phyloP scores from a whole-genome alignment of 2,888 invertebrate genomes.

The Aphidius colemani region DNA sequence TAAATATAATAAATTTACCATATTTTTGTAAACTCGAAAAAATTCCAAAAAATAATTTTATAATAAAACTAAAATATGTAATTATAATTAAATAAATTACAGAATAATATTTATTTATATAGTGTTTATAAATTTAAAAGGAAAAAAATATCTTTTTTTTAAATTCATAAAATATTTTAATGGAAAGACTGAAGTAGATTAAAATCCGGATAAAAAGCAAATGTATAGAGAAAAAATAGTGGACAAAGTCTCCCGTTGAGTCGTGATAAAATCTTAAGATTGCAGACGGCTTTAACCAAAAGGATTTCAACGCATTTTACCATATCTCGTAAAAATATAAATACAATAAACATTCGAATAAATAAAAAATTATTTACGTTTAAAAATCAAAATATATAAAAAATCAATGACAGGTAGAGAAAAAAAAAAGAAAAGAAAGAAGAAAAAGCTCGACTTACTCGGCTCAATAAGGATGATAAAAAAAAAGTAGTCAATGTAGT shows the following conservation, averaged over 20 bases:
- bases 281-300: slow-evolving; percentile 12
- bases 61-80: too few relatives aligned
- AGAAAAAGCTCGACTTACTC: too few relatives aligned
- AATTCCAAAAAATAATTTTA: too few relatives aligned
- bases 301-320: slow-evolving; percentile 12
- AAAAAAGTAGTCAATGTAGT: too few relatives aligned
- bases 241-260: slow-evolving; percentile 12
- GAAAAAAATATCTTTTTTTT: background rate
- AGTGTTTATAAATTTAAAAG: background rate
- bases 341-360: too few relatives aligned
- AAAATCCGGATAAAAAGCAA: slow-evolving; percentile 10
- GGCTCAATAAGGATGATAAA: too few relatives aligned
- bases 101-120: background rate
- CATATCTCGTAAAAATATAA: background rate
- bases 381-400: background rate
- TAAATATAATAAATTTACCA: too few relatives aligned
- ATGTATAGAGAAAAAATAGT: too few relatives aligned
- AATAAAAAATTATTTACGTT: too few relatives aligned
- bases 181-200: slow-evolving; percentile 16
- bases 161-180: background rate
- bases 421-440: too few relatives aligned
- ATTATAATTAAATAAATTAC: too few relatives aligned
- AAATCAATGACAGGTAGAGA: background rate
- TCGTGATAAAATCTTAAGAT: slow-evolving; percentile 21
- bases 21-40: too few relatives aligned